Base-by-base conservation (phyloP, 2,113 vertebrate species). In the Clupea harengus region DNA sequence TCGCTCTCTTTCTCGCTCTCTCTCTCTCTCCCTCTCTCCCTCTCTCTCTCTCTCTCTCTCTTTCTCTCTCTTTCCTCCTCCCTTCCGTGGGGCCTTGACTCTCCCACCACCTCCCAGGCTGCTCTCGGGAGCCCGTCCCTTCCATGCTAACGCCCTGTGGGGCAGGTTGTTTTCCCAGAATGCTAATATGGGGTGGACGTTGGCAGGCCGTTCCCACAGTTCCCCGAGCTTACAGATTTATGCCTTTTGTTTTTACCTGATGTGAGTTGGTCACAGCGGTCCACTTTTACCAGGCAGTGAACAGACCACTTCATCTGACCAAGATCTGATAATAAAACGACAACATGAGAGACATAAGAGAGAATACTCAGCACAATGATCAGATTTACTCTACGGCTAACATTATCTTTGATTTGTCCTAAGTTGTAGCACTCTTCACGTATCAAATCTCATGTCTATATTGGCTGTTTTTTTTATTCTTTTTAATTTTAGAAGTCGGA, bases 91-190 rank as follows among this genome's bases (percentile, higher is more conserved):
- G 87, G 75, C 88, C 84, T 32, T 28, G 39, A 1, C 39, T 82
- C 32, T 82, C 72, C 28, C 28, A 15, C 87, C 78, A 88, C 86
- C 85, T 85, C 67, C 90, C 86, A 81, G 89, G 86, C 84, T 89
- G 91, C 85, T 91, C 86, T 45, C 13, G 60, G 88, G 88, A 88
- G 92, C 93, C 92, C 87, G 92, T 93, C 91, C 92, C 88, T 86
- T 92, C 89, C 86, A 86, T 85, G 83, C 84, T 81, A 94, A 92
- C 49, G 81, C 92, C 92, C 91, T 90, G 86, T 89, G 92, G 92
- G 93, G 92, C 90, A 90, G 91, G 89, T 92, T 92, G 92, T 93
- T 93, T 94, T 95, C 92, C 91, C 93, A 93, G 92, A 93, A 94
- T 94, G 91, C 85, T 92, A 94, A 92, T 93, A 86, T 89, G 90